Evolutionary conservation across 1,140 invertebrate genomes (phyloP), one percentile per base, ranked within the genome.

Genomic region (Goniozus legneri): DNA sequence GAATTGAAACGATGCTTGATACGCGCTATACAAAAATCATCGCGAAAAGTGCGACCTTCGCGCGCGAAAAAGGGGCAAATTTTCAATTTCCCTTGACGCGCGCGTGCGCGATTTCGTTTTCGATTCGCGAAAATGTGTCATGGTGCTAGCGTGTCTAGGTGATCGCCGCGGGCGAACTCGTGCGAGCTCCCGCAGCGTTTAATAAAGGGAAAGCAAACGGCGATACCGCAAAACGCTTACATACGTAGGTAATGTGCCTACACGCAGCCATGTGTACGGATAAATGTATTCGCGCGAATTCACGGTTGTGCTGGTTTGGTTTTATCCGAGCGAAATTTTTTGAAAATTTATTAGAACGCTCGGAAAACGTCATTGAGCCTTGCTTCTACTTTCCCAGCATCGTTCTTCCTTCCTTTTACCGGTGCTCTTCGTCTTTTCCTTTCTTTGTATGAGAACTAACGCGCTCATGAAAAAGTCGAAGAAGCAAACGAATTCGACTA

Each of bases 331-430:
- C 10, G 27, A 38, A 50, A 44, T 50, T 42, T 22, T 16, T 14
- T n/a, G n/a, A 20, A 32, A 50, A 50, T 50, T 50, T 44, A 50
- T 50, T 50, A 44, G 37, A 50, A 50, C 18, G 22, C 22, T 18
- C 47, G 27, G 30, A 43, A 49, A 18, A 27, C 19, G 24, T 27
- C 18, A 31, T 48, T 14, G 0, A 10, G 7, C 15, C 21, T 35
- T 21, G 2, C n/a, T n/a, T n/a, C n/a, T n/a, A n/a, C n/a, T 18
- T 4, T n/a, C 21, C 13, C 33, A 10, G 24, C 24, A 4, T 10
- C 16, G 4, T 41, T 12, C 21, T 12, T 14, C 15, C 27, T 18
- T 31, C 16, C 14, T 16, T 3, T 1, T 2, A 10, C 3, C 8
- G 8, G 18, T 38, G 7, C 18, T n/a, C 18, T 10, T 38, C 8